Conservation (phyloP, 2,888 invertebrate genomes). For the Lasioglossum oenotherae region DNA sequence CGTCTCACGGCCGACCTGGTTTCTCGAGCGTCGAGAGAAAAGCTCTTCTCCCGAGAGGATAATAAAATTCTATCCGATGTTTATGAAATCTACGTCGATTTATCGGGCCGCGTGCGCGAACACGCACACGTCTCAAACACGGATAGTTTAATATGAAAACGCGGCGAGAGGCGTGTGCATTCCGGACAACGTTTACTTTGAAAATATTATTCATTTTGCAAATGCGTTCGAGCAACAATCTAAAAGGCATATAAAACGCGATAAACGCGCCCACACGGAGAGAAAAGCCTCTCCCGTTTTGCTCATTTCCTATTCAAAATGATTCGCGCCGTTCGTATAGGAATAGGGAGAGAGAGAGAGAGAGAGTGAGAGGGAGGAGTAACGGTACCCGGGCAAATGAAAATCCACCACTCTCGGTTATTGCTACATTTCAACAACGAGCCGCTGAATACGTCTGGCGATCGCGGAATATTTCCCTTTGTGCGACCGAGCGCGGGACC, state of each 20-base stretch:
- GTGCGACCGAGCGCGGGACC: background rate
- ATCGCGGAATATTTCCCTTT: constrained; percentile 50
- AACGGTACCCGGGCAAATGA: constrained; percentile 54
- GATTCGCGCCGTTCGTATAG: constrained; percentile 26
- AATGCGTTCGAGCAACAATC: constrained; percentile 33
- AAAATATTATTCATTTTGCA: constrained; percentile 23
- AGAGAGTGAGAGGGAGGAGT: constrained; percentile 1
- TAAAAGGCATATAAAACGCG: constrained; percentile 49
- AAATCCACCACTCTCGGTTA: constrained; percentile 61
- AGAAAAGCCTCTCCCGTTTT: constrained; percentile 4
- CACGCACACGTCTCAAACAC: background rate
- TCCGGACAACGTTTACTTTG: constrained; percentile 25
- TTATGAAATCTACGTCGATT: constrained; percentile 5
- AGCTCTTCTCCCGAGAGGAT: background rate
- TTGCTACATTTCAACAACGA: constrained; percentile 57
- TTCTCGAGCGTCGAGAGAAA: background rate
- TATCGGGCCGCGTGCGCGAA: background rate
- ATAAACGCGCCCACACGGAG: constrained; percentile 44
- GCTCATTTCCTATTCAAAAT: constrained; percentile 59
- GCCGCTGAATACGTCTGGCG: constrained; percentile 47
- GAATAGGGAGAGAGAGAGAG: constrained; percentile 12
- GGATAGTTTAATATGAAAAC: constrained; percentile 8
- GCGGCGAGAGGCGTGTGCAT: background rate
- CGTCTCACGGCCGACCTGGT: constrained; percentile 6
- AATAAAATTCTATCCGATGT: constrained; percentile 15